A percentile compares a stretch with the other conserved stretches of the same genome.
Evolutionary conservation across 2,888 invertebrate genomes (phyloP).

Genomic region (Lottia gigantea): DNA sequence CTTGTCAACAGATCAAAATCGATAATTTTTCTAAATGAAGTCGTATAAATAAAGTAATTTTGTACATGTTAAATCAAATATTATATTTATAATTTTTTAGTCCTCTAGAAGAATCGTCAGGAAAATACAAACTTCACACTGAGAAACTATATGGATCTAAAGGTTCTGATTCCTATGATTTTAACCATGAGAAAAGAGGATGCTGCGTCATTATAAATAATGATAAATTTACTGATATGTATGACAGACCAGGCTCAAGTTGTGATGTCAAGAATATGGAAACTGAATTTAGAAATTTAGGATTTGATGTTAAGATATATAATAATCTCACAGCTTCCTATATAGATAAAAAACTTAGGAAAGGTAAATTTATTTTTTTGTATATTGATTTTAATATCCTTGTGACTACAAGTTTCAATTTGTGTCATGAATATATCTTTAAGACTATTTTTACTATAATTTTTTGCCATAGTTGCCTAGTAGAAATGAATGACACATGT

Average conservation of each 20-base stretch:
- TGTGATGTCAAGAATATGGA: constrained; percentile 26
- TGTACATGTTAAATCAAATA: no score
- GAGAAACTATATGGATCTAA: not conserved
- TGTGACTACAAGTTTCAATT: no score
- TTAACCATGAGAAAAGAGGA: constrained; percentile 28
- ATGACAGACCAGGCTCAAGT: constrained; percentile 26
- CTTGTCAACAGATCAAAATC: no score
- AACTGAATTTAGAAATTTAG: constrained; percentile 24
- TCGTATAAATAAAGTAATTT: no score
- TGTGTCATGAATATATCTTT: no score
- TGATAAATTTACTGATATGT: constrained; percentile 29
- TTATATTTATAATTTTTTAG: no score
- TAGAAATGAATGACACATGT: no score
- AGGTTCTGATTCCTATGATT: constrained; percentile 26
- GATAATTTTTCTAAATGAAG: no score
- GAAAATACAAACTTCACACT: not conserved
- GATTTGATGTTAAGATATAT: constrained; percentile 29
- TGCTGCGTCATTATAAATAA: constrained; percentile 36
- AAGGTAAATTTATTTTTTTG: constrained; percentile 21
- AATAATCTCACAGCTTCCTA: constrained; percentile 24
- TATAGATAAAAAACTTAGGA: constrained; percentile 26
- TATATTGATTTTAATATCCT: no score
- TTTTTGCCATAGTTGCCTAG: no score
- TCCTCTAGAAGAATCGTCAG: not conserved
- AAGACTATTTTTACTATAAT: no score